phyloP scores from a whole-genome alignment of 64 coral and sea anemone genomes.

The Montipora efflorescens region DNA sequence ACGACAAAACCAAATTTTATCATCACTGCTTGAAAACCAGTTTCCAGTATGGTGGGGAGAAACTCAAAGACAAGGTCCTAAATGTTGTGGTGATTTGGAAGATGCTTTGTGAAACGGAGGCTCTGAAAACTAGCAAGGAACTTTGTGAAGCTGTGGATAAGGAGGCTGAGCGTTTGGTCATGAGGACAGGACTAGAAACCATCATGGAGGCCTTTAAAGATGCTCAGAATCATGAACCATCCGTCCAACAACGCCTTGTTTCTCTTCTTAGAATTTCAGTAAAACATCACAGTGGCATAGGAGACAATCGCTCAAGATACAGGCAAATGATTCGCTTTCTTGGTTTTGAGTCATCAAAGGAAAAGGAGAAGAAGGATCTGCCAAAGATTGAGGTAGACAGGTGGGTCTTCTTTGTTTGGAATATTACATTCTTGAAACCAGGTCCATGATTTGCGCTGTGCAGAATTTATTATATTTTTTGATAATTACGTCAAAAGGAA shows the following conservation, averaged over 20 bases:
- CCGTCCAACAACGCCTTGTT: neutral
- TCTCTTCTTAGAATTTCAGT: neutral
- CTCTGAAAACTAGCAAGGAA: neutral
- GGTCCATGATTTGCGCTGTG: too few species aligned
- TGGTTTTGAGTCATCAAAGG: neutral
- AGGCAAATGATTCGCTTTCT: constrained; percentile 11
- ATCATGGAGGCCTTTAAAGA: neutral
- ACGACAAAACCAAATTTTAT: neutral
- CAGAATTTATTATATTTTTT: too few species aligned
- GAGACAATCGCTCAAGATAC: neutral
- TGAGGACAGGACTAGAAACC: neutral
- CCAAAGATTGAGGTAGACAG: neutral
- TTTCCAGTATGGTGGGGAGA: neutral
- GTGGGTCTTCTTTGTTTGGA: neutral
- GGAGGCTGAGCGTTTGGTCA: neutral
- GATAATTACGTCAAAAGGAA: too few species aligned
- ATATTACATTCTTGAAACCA: neutral
- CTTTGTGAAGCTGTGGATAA: neutral
- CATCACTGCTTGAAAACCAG: neutral
- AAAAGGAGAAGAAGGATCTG: neutral
- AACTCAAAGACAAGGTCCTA: neutral
- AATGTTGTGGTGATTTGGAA: neutral
- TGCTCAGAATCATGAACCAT: neutral
- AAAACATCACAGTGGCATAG: neutral
- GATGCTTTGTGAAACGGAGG: neutral